Evolutionary conservation across 2,113 vertebrate genomes (phyloP).

Genomic region (Pipra filicauda): DNA sequence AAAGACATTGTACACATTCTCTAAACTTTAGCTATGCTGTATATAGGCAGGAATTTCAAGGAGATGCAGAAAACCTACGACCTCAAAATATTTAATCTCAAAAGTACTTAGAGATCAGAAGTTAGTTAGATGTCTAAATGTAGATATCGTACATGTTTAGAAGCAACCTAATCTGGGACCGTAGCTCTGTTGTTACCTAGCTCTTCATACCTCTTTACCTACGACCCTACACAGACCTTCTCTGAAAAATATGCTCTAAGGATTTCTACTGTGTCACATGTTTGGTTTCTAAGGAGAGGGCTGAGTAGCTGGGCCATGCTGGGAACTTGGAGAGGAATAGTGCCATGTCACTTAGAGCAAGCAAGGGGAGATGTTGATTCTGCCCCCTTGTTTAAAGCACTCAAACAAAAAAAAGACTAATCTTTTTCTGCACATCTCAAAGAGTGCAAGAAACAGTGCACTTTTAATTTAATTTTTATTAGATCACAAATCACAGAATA

Average conservation of each 20-base stretch:
- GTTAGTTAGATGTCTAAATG: not conserved
- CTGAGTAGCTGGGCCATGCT: not conserved
- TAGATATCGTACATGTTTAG: not conserved
- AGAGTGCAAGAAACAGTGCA: not conserved
- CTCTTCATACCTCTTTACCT: not conserved
- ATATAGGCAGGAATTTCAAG: not conserved
- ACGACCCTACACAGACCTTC: not conserved
- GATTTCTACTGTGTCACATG: not conserved
- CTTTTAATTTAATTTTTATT: not conserved
- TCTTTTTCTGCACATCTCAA: not conserved
- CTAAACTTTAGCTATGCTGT: not conserved
- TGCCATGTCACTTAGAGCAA: not conserved
- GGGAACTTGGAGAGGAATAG: not conserved
- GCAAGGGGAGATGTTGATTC: not conserved
- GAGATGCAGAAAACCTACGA: not conserved
- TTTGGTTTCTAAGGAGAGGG: not conserved
- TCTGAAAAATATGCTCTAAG: not conserved
- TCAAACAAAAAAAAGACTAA: not conserved
- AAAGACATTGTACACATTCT: not conserved
- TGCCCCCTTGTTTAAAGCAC: not conserved
- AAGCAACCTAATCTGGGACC: not conserved
- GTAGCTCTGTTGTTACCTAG: not conserved
- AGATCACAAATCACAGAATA: not conserved
- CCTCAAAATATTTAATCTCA: not conserved
- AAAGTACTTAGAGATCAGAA: not conserved